A percentile compares a stretch with the other conserved stretches of the same genome.
phyloP scores from a whole-genome alignment of 2,797 vertebrate species.

The Rachycentron canadum region DNA sequence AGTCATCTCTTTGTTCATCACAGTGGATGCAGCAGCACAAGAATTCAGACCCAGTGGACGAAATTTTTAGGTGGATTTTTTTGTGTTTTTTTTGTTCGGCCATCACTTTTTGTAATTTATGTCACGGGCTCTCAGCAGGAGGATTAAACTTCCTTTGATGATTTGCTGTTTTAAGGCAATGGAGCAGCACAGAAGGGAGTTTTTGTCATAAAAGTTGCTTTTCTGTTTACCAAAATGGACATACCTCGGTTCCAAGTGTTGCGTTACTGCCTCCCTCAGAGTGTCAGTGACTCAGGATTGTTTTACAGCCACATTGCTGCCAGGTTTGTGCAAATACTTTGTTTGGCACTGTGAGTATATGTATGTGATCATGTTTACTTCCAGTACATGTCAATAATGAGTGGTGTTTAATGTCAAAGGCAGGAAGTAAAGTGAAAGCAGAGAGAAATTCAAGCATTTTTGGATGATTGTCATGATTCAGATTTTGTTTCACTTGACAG shows the following conservation, averaged over 20 bases:
- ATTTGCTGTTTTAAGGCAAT: conserved; percentile 36
- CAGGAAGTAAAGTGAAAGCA: conserved; percentile 20
- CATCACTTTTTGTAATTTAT: neutral
- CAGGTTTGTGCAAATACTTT: conserved; percentile 79
- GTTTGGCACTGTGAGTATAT: conserved; percentile 15
- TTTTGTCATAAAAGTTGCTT: conserved; percentile 34
- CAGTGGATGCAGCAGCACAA: conserved; percentile 30
- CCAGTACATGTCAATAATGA: conserved; percentile 16
- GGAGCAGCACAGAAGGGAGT: conserved; percentile 26
- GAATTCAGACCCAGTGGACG: conserved; percentile 21
- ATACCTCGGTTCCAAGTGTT: conserved; percentile 74
- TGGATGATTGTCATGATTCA: neutral
- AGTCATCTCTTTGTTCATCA: conserved; percentile 76
- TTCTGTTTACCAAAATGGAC: conserved; percentile 75
- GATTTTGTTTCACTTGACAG: neutral
- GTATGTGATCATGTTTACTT: conserved; percentile 18
- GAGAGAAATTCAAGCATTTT: neutral
- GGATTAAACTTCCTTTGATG: conserved; percentile 52
- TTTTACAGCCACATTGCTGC: conserved; percentile 77
- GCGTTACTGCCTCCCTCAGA: conserved; percentile 83
- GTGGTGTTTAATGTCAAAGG: conserved; percentile 38
- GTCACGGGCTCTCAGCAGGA: conserved; percentile 21
- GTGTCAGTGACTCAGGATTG: conserved; percentile 84
- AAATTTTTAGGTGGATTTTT: conserved; percentile 36
- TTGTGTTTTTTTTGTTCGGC: neutral